Percentiles rank a stretch among this genome's conserved stretches.
phyloP scores from a whole-genome alignment of 2,113 vertebrate genomes.

The Pyrgilauda ruficollis region DNA sequence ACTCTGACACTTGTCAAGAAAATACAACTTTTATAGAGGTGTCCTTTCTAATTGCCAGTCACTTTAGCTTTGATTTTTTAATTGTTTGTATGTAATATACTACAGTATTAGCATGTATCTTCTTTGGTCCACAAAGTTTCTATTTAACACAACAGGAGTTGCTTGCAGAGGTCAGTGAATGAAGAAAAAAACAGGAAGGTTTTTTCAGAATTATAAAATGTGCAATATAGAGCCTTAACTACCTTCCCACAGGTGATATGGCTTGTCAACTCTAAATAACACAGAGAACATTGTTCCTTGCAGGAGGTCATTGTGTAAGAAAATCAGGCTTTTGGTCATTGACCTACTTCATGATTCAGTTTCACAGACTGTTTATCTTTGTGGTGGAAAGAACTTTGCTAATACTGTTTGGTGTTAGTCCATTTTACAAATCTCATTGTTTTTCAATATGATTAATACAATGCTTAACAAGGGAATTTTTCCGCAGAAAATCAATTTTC shows the following conservation, averaged over 20 bases:
- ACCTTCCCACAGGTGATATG: not conserved
- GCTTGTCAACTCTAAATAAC: slow-evolving; percentile 8
- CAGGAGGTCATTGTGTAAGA: not conserved
- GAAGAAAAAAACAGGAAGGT: not conserved
- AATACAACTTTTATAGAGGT: not conserved
- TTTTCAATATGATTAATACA: slow-evolving; percentile 2
- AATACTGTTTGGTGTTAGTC: slow-evolving; percentile 21
- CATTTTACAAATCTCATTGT: not conserved
- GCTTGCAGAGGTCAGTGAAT: not conserved
- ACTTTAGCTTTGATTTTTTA: not conserved
- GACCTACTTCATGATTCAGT: not conserved
- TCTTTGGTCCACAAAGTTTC: not conserved
- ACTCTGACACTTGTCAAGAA: not conserved
- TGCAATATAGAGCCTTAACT: not conserved
- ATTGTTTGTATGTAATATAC: not conserved
- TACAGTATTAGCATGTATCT: not conserved
- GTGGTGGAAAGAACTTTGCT: not conserved
- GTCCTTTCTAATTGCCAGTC: not conserved
- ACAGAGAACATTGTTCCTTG: not conserved
- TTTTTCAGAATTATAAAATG: not conserved
- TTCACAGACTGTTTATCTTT: not conserved
- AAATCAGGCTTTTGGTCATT: not conserved
- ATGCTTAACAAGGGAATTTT: not conserved
- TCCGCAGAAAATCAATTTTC: slow-evolving; percentile 40
- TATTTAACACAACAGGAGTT: not conserved